Conservation (phyloP, 2,888 invertebrate species). For the Tenthredo scrophulariae region DNA sequence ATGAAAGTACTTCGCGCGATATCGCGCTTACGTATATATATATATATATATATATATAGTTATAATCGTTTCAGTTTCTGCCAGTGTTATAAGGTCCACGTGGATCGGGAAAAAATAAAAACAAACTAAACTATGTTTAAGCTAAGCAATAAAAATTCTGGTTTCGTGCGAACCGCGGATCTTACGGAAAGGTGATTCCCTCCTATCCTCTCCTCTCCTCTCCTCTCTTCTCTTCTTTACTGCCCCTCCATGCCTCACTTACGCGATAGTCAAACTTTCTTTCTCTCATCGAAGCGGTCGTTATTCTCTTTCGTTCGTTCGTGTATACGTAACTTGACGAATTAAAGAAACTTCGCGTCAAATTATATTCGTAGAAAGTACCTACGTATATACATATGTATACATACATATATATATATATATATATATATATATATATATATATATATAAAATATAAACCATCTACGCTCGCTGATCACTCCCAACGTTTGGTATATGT, state of each 20-base stretch:
- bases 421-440: not conserved
- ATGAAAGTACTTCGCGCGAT: not conserved
- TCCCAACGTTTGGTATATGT: no score
- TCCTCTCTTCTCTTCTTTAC: not conserved
- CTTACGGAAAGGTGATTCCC: not conserved
- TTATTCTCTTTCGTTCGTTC: not conserved
- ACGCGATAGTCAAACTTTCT: slow-evolving; percentile 18
- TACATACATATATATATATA: not conserved
- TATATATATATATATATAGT: no score
- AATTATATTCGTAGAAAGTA: slow-evolving; percentile 23
- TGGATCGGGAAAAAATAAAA: not conserved
- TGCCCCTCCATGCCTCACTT: not conserved
- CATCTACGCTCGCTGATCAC: not conserved
- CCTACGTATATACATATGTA: not conserved
- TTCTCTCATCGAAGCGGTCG: not conserved
- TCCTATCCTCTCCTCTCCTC: slow-evolving; percentile 6
- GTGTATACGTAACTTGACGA: not conserved
- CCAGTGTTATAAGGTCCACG: not conserved
- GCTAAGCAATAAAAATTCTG: not conserved
- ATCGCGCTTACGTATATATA: not conserved
- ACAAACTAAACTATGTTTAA: not conserved
- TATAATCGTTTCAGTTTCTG: not conserved
- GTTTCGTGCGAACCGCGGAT: not conserved
- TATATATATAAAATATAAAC: no score
- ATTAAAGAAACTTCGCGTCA: slow-evolving; percentile 24